These are phyloP conservation scores for Ceratina japonica DNA, from an alignment of 1,140 invertebrate genomes.

Conservation along the genomic window DNA sequence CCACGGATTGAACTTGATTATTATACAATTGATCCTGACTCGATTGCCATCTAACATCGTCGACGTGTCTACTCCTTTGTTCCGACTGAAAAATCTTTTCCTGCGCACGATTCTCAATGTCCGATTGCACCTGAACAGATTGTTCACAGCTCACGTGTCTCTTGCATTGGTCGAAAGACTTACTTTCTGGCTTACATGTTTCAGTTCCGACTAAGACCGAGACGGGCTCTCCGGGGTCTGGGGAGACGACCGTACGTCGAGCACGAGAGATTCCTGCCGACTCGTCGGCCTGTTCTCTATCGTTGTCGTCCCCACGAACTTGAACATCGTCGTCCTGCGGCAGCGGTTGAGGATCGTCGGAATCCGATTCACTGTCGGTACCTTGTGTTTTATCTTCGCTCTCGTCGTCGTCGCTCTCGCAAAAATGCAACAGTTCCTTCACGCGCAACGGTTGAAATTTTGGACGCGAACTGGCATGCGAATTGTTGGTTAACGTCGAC, in stretches of 20 bases:
- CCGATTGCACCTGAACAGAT: constrained; percentile 13
- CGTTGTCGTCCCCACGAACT: neutral
- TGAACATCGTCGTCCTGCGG: constrained; percentile 18
- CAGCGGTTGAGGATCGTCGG: constrained; percentile 49
- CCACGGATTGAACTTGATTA: neutral
- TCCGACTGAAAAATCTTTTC: constrained; percentile 5
- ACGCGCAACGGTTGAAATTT: constrained; percentile 68
- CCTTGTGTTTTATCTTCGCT: constrained; percentile 58
- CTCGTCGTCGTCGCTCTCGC: constrained; percentile 66
- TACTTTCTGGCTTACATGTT: neutral
- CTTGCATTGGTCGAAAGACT: neutral
- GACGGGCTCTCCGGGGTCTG: neutral
- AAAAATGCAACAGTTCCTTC: constrained; percentile 60
- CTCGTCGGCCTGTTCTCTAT: neutral
- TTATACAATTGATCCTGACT: neutral
- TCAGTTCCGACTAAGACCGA: neutral
- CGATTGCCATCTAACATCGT: constrained; percentile 3
- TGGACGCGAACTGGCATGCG: constrained; percentile 43
- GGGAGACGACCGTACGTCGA: neutral
- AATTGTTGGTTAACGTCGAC: constrained; percentile 45
- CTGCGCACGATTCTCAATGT: neutral
- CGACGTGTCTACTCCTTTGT: neutral
- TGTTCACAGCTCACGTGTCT: neutral
- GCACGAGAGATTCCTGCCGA: neutral
- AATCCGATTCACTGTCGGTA: constrained; percentile 58